Evolutionary conservation across 2,113 vertebrate genomes (phyloP), one percentile per base, ranked within the genome.

Genomic region (Charina bottae): DNA sequence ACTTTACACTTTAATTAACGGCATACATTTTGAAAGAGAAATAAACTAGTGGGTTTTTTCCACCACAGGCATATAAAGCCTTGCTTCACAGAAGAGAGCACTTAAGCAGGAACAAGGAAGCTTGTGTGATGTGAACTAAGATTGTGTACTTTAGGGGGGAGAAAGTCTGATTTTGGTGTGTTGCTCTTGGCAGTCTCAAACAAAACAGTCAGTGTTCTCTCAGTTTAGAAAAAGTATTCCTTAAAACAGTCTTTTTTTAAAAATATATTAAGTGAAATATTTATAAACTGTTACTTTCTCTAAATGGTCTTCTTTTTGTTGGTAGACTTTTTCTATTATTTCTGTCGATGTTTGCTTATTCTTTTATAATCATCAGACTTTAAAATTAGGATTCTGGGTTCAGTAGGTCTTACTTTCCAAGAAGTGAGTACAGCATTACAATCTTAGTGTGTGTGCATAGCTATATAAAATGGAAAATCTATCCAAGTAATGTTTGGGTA

Each of bases 1-100:
- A 95, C 93, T 97, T 97, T 97, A 96, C 95, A 95, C 93, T 97
- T 97, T 97, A 97, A 97, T 97, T 97, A 97, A 93, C 96, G 97
- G 89, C 93, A 93, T 96, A 92, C 95, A 97, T 97, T 93, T 95
- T 64, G 0, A 94, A 93, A 96, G 96, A 96, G 96, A 93, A 95
- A 96, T 96, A 96, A 96, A 95, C 93, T 92, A 93, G 96, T 96
- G 96, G 89, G 89, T 94, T 95, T 97, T 92, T 97, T 96, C 96
- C 96, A 49, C 96, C 91, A 89, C 93, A 95, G 94, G 95, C 95
- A 95, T 92, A 97, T 95, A 97, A 97, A 97, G 97, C 87, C 93
- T 95, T 96, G 91, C 95, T 97, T 97, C 96, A 97, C 94, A 89
- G 95, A 94, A 94, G 94, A 96, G 96, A 93, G 96, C 92, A 95